Evolutionary conservation across 2,113 vertebrate species (phyloP).

Genomic region (Amia ocellicauda): DNA sequence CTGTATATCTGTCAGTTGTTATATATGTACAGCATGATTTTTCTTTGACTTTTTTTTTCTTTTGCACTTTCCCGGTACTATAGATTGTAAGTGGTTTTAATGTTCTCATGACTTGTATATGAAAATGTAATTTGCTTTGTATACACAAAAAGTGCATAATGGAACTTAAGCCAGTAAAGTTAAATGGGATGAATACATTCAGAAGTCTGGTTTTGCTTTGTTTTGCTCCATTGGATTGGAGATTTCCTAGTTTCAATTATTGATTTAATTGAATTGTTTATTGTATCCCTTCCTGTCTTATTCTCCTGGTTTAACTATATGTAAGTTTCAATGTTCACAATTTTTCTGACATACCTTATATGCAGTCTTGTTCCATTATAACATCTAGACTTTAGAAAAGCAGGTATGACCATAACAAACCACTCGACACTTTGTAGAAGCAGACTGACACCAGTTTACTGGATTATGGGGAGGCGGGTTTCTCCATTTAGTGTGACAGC

Average conservation of each 20-base stretch:
- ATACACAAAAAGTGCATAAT: constrained; percentile 70
- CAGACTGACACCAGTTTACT: too few relatives aligned
- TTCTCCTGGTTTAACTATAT: neutral
- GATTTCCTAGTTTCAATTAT: neutral
- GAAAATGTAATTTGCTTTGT: constrained; percentile 80
- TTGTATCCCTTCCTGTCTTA: neutral
- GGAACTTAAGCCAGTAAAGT: constrained; percentile 75
- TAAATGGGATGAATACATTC: constrained; percentile 34
- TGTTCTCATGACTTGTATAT: constrained; percentile 80
- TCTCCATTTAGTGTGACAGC: too few relatives aligned
- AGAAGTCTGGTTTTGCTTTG: too few relatives aligned
- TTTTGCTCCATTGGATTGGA: neutral
- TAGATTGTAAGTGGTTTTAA: constrained; percentile 85
- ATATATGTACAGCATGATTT: constrained; percentile 91
- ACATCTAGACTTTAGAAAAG: too few relatives aligned
- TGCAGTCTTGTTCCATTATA: too few relatives aligned
- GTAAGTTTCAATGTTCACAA: neutral
- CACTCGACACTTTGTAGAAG: too few relatives aligned
- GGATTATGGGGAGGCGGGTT: too few relatives aligned
- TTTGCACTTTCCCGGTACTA: constrained; percentile 94
- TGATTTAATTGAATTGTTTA: neutral
- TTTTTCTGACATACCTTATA: too few relatives aligned
- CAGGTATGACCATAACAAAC: too few relatives aligned
- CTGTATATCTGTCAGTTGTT: constrained; percentile 88
- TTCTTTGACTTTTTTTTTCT: constrained; percentile 76